These are phyloP conservation scores for Enteromius argenteus DNA, from an alignment of 2,797 vertebrate species.

Conservation along the genomic window DNA sequence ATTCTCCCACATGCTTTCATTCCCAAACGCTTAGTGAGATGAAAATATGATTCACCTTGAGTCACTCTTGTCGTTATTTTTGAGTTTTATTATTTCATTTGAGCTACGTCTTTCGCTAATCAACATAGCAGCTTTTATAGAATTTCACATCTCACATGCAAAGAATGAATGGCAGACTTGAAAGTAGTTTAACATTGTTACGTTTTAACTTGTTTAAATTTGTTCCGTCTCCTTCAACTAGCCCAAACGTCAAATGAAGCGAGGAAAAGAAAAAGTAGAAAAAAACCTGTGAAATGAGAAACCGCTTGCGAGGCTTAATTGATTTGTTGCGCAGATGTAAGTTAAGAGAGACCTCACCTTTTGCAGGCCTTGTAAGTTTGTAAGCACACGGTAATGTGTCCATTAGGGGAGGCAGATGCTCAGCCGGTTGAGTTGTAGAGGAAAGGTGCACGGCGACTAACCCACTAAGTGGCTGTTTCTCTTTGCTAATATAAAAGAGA, in stretches of 20 bases:
- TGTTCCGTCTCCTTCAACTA: constrained; percentile 20
- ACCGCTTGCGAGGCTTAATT: constrained; percentile 23
- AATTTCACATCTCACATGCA: constrained; percentile 12
- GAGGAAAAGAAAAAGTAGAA: background rate
- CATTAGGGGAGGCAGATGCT: constrained; percentile 51
- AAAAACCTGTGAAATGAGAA: background rate
- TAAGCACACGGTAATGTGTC: constrained; percentile 49
- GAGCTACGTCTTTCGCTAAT: background rate
- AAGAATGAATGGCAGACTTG: constrained; percentile 25
- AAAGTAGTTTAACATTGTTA: constrained; percentile 41
- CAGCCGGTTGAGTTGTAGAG: constrained; percentile 49
- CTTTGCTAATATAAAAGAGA: constrained; percentile 92
- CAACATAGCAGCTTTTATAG: background rate
- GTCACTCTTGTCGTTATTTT: background rate
- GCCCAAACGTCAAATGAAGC: constrained; percentile 26
- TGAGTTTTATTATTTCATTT: background rate
- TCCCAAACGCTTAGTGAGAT: constrained; percentile 2
- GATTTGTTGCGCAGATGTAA: constrained; percentile 53
- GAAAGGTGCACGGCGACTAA: constrained; percentile 48
- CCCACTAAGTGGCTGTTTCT: constrained; percentile 84
- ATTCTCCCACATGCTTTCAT: constrained; percentile 27
- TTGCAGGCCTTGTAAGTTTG: constrained; percentile 52
- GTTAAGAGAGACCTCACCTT: constrained; percentile 49
- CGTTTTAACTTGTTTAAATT: constrained; percentile 25
- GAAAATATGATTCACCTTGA: constrained; percentile 8